Evolutionary conservation across 2,113 vertebrate genomes (phyloP).

Genomic region (Anguilla japonica): DNA sequence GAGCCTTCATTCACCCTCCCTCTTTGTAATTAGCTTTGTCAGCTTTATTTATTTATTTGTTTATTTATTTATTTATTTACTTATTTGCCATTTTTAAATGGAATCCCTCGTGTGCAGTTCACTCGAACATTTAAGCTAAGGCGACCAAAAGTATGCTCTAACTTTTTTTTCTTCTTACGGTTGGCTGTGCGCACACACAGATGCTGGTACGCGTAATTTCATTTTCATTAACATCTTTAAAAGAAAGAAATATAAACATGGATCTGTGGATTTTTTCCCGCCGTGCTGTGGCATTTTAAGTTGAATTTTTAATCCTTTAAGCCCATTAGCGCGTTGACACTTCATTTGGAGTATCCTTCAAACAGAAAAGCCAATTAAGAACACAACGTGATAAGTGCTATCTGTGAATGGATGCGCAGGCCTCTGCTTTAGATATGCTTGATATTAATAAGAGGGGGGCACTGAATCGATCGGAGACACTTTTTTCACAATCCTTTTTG

Average conservation of each 20-base stretch:
- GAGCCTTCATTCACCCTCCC: slow-evolving; percentile 43
- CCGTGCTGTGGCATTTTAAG: slow-evolving; percentile 13
- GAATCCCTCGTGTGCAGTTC: neutral
- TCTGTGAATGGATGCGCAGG: slow-evolving; percentile 13
- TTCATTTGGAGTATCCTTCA: slow-evolving; percentile 14
- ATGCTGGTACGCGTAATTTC: neutral
- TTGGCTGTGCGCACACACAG: neutral
- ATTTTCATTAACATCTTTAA: neutral
- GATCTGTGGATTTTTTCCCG: slow-evolving; percentile 1
- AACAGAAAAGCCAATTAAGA: slow-evolving; percentile 24
- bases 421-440: neutral
- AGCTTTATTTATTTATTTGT: slow-evolving; percentile 49
- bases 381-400: slow-evolving; percentile 19
- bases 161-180: slow-evolving; percentile 30
- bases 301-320: slow-evolving; percentile 20
- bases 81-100: slow-evolving; percentile 47
- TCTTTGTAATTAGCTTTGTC: slow-evolving; percentile 63
- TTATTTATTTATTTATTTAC: slow-evolving; percentile 58
- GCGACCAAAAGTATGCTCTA: slow-evolving; percentile 38
- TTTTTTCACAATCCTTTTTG: neutral
- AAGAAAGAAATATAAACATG: neutral
- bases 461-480: neutral
- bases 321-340: slow-evolving; percentile 12
- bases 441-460: slow-evolving; percentile 16
- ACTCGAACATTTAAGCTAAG: slow-evolving; percentile 44